Conservation (phyloP, 1,140 invertebrate species). For the Rhopalosiphum maidis region DNA sequence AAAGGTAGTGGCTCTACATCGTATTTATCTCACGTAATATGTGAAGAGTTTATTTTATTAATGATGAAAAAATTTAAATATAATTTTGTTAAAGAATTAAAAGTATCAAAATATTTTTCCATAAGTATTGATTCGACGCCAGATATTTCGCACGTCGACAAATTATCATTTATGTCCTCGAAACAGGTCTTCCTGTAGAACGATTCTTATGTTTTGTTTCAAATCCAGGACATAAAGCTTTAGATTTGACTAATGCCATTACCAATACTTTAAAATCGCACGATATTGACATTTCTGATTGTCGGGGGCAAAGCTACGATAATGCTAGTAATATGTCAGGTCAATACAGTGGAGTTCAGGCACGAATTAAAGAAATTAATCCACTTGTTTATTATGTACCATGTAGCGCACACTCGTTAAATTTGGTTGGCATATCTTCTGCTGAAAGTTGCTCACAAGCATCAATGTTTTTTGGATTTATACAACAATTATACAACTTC, state of each 20-base stretch:
- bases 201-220: conserved; percentile 12
- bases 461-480: conserved; percentile 60
- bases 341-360: conserved; percentile 60
- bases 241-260: neutral
- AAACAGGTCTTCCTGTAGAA: conserved; percentile 7
- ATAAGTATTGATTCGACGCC: no score
- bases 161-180: neutral
- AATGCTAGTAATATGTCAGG: conserved; percentile 62
- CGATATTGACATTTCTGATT: conserved; percentile 61
- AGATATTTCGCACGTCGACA: no score
- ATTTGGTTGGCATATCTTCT: conserved; percentile 58
- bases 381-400: conserved; percentile 60
- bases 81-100: neutral
- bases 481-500: conserved; percentile 60
- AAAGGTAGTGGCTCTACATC: conserved; percentile 14
- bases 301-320: conserved; percentile 60
- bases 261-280: neutral
- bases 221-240: conserved; percentile 13
- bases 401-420: conserved; percentile 61
- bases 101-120: neutral
- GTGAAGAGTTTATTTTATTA: neutral
- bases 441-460: conserved; percentile 61
- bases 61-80: neutral
- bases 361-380: conserved; percentile 60
- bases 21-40: conserved; percentile 14